A percentile compares a stretch with the other conserved stretches of the same genome.
phyloP scores from a whole-genome alignment of 1,140 invertebrate genomes.

The Drosophila hydei region DNA sequence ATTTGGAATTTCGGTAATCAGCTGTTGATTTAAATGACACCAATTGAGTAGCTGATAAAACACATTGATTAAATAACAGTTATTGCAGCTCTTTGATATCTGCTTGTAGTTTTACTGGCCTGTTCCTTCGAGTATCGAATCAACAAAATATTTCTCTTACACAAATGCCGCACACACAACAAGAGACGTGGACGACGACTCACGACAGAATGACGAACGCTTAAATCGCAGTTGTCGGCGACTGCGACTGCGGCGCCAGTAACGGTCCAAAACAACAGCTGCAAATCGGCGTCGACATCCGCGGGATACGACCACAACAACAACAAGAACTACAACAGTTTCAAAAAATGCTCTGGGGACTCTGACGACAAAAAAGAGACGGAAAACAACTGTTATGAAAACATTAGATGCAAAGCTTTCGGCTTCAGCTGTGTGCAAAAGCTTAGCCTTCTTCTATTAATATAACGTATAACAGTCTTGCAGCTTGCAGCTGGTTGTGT shows the following conservation, averaged over 20 bases:
- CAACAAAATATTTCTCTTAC: constrained; percentile 37
- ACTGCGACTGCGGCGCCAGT: constrained; percentile 18
- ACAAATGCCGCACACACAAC: constrained; percentile 56
- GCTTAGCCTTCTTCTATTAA: constrained; percentile 25
- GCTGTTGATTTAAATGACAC: constrained; percentile 30
- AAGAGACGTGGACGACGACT: constrained; percentile 62
- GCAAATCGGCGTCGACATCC: constrained; percentile 56
- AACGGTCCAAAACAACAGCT: constrained; percentile 64
- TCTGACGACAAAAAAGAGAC: constrained; percentile 17
- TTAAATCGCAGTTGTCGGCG: constrained; percentile 19
- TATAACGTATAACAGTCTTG: constrained; percentile 44
- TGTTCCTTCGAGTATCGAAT: constrained; percentile 41
- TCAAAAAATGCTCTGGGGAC: constrained; percentile 17
- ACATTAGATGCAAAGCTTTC: constrained; percentile 61
- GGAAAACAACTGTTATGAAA: constrained; percentile 46
- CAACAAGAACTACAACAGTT: constrained; percentile 36
- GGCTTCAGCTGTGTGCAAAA: constrained; percentile 66
- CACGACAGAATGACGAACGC: constrained; percentile 62
- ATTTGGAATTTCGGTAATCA: constrained; percentile 28
- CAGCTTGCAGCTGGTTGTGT: constrained; percentile 12
- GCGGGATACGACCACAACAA: constrained; percentile 35
- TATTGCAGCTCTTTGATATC: not conserved
- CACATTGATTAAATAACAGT: constrained; percentile 13
- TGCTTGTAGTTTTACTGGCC: constrained; percentile 5
- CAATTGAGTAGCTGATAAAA: constrained; percentile 11